Evolutionary conservation across 2,113 vertebrate species (phyloP), one percentile per base, ranked within the genome.

Genomic region (Brachyhypopomus occidentalis): DNA sequence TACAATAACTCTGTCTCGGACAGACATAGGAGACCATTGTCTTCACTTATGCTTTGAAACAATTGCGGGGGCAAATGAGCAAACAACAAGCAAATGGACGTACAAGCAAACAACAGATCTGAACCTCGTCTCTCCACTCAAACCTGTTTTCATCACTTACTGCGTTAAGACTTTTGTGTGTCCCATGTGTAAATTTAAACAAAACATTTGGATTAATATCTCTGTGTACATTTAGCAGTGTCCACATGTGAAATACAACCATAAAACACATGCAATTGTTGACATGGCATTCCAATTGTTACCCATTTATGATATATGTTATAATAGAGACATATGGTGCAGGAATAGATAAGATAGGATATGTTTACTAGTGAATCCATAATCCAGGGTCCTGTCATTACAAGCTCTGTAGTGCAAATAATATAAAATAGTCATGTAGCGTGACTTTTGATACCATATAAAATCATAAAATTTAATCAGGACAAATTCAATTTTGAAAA

Each of bases 261-360:
- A 87, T 90, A 90, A 91, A 88, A 59, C 14, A 41, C 45, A 52
- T 52, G 45, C 12, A 52, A 14, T 52, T 41, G 41, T 41, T 41
- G 41, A 41, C 41, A 41, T 41, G 9, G 5, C 2, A 41, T 9
- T 8, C 5, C 25, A 17, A 4, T 78, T 78, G 83, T 83, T 86
- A 75, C 71, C 62, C 8, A 48, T 78, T 91, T 91, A 92, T 84
- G 78, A 85, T 76, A 9, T 75, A 55, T 82, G 79, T 84, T 78
- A 55, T 38, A 84, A 63, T 64, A 72, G 85, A 84, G 77, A 86
- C 84, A 86, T 75, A 84, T 69, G 83, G 83, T 41, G 64, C 71
- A 86, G 88, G 88, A 72, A 27, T 7, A 88, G 87, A 91, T 91
- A 92, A 90, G 85, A 52, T 2, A 17, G 77, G 64, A 27, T 30